These are phyloP conservation scores for Oikopleura albicans DNA, from an alignment of 23 tunicate species.

Conservation along the genomic window DNA sequence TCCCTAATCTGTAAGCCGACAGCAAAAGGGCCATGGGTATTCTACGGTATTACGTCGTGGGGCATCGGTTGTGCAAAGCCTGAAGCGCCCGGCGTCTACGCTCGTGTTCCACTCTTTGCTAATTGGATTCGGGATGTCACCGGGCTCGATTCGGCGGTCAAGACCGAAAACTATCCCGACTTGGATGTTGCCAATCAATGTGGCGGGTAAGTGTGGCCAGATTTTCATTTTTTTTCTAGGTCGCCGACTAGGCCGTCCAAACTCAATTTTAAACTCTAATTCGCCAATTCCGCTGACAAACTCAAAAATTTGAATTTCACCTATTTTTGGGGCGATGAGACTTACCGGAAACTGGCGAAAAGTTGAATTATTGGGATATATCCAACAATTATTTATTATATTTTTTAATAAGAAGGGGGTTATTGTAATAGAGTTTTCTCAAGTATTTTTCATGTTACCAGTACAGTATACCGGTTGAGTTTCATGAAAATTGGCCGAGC, in stretches of 20 bases:
- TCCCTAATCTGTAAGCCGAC: not conserved
- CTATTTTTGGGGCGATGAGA: no score
- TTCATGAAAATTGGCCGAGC: no score
- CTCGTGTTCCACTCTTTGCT: not conserved
- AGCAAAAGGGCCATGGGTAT: constrained; percentile 5
- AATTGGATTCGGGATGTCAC: not conserved
- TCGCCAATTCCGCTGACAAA: no score
- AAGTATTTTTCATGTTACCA: no score
- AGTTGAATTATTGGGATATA: no score
- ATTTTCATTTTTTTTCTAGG: not conserved
- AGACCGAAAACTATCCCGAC: not conserved
- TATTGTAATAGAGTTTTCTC: no score
- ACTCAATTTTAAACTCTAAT: no score
- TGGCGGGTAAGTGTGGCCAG: not conserved
- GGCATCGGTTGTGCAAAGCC: constrained; percentile 6
- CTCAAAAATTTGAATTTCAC: no score
- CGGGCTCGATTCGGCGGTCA: not conserved
- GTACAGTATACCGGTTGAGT: no score
- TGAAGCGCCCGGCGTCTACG: constrained; percentile 13
- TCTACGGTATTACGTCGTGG: not conserved
- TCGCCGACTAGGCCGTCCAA: not conserved
- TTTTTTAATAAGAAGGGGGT: no score
- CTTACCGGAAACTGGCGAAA: no score
- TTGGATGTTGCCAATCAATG: not conserved
- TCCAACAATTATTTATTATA: no score